phyloP scores from a whole-genome alignment of 92 coral and sea anemone genomes.

The Heteractis magnifica region DNA sequence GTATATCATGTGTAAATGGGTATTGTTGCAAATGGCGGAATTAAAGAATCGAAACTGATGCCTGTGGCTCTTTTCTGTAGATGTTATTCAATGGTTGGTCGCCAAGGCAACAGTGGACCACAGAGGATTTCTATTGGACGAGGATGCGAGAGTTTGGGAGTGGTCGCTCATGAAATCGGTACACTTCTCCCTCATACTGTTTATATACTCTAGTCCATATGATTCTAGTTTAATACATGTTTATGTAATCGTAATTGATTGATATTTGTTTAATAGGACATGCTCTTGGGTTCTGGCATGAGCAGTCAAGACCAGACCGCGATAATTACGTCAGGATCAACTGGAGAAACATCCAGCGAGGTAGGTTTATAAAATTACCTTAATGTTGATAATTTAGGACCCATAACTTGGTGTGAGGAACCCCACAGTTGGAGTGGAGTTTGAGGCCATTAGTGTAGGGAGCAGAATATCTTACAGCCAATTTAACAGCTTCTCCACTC shows the following conservation, averaged over 20 bases:
- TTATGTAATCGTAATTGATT: no score
- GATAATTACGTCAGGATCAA: constrained; percentile 60
- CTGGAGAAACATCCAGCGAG: constrained; percentile 66
- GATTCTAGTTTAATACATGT: neutral
- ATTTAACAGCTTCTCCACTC: no score
- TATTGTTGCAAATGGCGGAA: no score
- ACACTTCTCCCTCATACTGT: constrained; percentile 2
- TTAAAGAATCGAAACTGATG: neutral
- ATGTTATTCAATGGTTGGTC: constrained; percentile 85
- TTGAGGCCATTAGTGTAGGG: no score
- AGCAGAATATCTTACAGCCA: no score
- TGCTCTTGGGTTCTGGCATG: constrained; percentile 81
- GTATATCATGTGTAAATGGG: no score
- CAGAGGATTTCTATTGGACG: constrained; percentile 81
- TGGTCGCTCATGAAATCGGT: constrained; percentile 84
- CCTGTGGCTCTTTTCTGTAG: constrained; percentile 8
- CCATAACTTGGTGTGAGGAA: no score
- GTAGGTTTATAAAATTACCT: constrained; percentile 4
- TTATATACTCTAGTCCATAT: neutral
- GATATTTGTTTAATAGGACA: constrained; percentile 39
- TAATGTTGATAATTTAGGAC: no score
- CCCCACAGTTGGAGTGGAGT: no score
- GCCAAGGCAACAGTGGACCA: constrained; percentile 51
- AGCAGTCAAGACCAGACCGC: constrained; percentile 76
- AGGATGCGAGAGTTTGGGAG: constrained; percentile 77